Evolutionary conservation across 2,888 invertebrate species (phyloP).

Genomic region (Anoplius nigerrimus): DNA sequence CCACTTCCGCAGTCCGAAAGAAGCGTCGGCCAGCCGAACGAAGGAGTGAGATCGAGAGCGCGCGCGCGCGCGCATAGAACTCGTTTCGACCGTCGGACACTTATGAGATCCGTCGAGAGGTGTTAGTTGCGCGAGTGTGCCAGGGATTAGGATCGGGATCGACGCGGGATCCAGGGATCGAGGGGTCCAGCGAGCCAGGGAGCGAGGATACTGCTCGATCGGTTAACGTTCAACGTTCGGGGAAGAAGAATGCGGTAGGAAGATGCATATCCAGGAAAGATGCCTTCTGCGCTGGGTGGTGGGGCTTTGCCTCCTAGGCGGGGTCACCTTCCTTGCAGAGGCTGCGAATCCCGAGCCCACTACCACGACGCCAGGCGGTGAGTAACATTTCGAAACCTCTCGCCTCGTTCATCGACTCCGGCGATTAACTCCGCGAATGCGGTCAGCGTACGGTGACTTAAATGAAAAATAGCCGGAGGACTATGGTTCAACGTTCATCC

Average conservation of each 20-base stretch:
- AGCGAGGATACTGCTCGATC: no score
- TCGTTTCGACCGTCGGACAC: neutral
- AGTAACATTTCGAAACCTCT: no score
- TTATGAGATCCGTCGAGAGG: constrained; percentile 8
- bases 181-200: no score
- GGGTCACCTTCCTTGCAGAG: constrained; percentile 42
- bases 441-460: no score
- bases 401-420: no score
- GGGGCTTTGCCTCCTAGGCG: constrained; percentile 58
- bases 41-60: constrained; percentile 7
- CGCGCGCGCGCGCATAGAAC: constrained; percentile 6
- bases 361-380: constrained; percentile 24
- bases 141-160: no score
- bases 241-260: constrained; percentile 68
- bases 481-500: no score
- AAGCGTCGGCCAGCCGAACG: no score
- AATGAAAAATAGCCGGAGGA: no score
- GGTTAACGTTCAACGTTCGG: neutral
- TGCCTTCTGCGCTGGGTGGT: constrained; percentile 60
- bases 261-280: constrained; percentile 62
- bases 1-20: no score
- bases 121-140: no score
- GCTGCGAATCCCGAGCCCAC: constrained; percentile 25
- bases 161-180: no score
- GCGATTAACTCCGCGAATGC: neutral